Evolutionary conservation across 2,888 invertebrate genomes (phyloP), one percentile per base, ranked within the genome.

Genomic region (Strigamia transsilvanica): DNA sequence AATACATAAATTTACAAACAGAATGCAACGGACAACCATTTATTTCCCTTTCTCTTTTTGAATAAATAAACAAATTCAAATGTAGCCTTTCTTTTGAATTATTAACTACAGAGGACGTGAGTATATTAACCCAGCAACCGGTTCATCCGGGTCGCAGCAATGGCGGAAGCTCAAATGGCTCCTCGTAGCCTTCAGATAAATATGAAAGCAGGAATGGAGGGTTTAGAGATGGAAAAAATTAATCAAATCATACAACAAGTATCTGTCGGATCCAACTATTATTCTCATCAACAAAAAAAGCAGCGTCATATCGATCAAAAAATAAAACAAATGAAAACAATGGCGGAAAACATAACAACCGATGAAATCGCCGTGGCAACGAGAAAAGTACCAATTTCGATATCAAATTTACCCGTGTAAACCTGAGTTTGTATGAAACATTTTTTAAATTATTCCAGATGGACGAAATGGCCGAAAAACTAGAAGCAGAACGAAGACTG

Each of bases 201-300:
- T n/a, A 66, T 34, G 6, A 85, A 85, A 77, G 86, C 86, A 13
- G 87, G 87, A 10, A 87, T 87, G 87, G 84, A 84, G 80, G 86
- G 86, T 12, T 79, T 87, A 27, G 86, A 87, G 79, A 83, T 84
- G 32, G 87, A 86, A 2, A 83, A 84, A 34, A 87, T 88, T 41
- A 88, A 88, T 83, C 82, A 86, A 83, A 86, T 88, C 23, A 88
- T 90, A 61, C 85, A 87, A 83, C 87, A 88, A 78, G 87, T 88
- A 5, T 89, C 89, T n/a, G 87, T 87, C 87, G 91, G 90, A 0
- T 90, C 90, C 7, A 89, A 88, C 82, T 91, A 89, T 86, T 90
- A 89, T 85, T 87, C 88, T 82, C 90, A 90, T 86, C 89, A 90
- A 85, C 87, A 87, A 80, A 87, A 88, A 82, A 88, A 89, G 84